Evolutionary conservation across 2,888 invertebrate species (phyloP).

Genomic region (Pomacea canaliculata): DNA sequence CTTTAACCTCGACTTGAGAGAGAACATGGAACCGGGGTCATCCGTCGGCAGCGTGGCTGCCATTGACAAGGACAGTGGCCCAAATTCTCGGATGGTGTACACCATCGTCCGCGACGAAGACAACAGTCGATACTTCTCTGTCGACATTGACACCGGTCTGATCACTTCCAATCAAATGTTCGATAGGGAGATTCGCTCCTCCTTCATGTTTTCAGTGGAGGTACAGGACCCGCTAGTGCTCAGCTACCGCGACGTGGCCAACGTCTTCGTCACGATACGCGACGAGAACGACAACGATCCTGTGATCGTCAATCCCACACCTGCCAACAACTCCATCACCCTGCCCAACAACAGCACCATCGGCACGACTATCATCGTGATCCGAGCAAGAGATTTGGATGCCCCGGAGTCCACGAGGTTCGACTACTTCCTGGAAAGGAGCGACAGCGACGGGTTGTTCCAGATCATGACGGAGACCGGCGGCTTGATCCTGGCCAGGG

Average conservation of each 20-base stretch:
- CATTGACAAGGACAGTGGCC: constrained; percentile 90
- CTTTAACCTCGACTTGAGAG: constrained; percentile 89
- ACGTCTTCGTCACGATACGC: constrained; percentile 92
- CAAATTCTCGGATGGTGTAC: constrained; percentile 80
- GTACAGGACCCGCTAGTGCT: constrained; percentile 80
- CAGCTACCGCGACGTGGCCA: constrained; percentile 84
- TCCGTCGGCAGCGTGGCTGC: constrained; percentile 91
- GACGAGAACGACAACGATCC: constrained; percentile 98
- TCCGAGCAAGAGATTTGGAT: constrained; percentile 92
- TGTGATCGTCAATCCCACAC: constrained; percentile 52
- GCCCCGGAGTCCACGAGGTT: constrained; percentile 92
- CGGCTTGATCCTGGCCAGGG: constrained; percentile 59
- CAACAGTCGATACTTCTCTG: constrained; percentile 73
- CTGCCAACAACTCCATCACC: constrained; percentile 51
- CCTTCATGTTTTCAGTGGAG: constrained; percentile 85
- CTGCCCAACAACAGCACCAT: constrained; percentile 52
- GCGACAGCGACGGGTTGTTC: constrained; percentile 70
- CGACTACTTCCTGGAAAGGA: constrained; percentile 89
- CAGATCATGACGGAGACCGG: constrained; percentile 69
- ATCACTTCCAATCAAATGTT: constrained; percentile 84
- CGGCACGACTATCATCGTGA: constrained; percentile 70
- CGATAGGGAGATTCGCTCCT: constrained; percentile 86
- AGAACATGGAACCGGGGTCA: constrained; percentile 89
- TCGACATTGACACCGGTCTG: constrained; percentile 83
- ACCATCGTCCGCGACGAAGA: constrained; percentile 27